These are phyloP conservation scores for Ormyrus pomaceus DNA, from an alignment of 2,888 invertebrate species.

Conservation along the genomic window DNA sequence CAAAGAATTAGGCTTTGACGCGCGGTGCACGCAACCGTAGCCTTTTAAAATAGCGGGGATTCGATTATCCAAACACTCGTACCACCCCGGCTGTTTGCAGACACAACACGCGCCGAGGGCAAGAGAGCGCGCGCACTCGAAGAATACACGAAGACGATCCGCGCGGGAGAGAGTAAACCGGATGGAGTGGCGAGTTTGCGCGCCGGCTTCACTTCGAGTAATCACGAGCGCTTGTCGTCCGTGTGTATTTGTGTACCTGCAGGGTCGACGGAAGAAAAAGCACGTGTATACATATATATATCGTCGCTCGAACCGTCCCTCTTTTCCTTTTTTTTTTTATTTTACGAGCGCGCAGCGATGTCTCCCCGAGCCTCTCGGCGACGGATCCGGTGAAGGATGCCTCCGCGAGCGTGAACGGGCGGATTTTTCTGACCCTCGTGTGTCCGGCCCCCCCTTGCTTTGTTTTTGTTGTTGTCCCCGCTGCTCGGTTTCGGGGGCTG, in stretches of 20 bases:
- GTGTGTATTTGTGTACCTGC: too few species aligned
- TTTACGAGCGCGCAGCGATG: slow-evolving; percentile 24
- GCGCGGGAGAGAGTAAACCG: not conserved
- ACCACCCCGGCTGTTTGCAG: slow-evolving; percentile 1
- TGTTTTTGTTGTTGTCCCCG: too few species aligned
- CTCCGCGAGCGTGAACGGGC: not conserved
- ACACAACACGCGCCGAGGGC: not conserved
- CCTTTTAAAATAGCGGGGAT: not conserved
- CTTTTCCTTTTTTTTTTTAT: slow-evolving; percentile 9
- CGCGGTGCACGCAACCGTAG: too few species aligned
- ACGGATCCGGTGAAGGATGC: slow-evolving; percentile 9
- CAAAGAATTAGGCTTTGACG: too few species aligned
- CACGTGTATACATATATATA: too few species aligned
- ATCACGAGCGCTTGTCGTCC: not conserved
- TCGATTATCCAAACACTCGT: slow-evolving; percentile 28
- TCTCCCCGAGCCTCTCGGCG: slow-evolving; percentile 25
- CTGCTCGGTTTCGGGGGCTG: too few species aligned
- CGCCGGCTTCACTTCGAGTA: not conserved
- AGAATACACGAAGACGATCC: too few species aligned
- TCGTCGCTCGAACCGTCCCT: too few species aligned
- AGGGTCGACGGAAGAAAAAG: too few species aligned
- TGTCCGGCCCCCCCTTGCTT: not conserved
- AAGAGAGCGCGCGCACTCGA: too few species aligned
- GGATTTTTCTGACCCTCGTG: slow-evolving; percentile 14
- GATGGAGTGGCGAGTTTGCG: not conserved